Evolutionary conservation across 2,888 invertebrate genomes (phyloP), one percentile per base, ranked within the genome.

Genomic region (Agriopis aurantiaria): DNA sequence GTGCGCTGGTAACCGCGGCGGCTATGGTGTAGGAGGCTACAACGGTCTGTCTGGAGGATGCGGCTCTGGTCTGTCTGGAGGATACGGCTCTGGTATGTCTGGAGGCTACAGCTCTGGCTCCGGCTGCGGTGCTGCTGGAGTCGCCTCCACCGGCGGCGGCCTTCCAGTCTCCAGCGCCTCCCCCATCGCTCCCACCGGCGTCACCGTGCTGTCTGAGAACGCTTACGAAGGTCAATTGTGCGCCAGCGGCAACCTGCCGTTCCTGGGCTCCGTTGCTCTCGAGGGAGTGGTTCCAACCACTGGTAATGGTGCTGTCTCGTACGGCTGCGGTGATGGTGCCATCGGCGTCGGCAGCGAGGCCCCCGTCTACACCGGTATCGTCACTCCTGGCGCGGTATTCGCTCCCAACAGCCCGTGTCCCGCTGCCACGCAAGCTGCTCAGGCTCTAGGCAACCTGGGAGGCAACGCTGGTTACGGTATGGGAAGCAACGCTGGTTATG

Each of bases 251-350:
- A 79, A 80, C 68, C 77, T 85, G 63, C 85, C 85, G 1, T 82
- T 86, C 71, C 67, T 81, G n/a, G 82, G 84, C 6, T 73, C 78
- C 7, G 80, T 84, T 1, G 73, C 68, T 33, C 43, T 88, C 49
- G 82, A 85, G 55, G 87, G 87, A 0, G 76, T 73, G n/a, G 58
- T 88, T 8, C 85, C 55, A 3, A 84, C 87, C 11, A 80, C 74
- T 41, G 89, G 90, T 3, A 70, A 79, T 59, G 87, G 86, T 23
- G 77, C 78, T 0, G 80, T 88, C 8, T 74, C 82, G 0, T 89
- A 89, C 62, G 82, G 85, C 11, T 88, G 88, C 52, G 89, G 90
- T 6, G 77, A 80, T 52, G 84, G 84, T 0, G 69, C 77, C 0
- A 68, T 82, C 17, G 82, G 81, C 46, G 83, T 85, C 62, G 67